Evolutionary conservation across 2,113 vertebrate species (phyloP).

Genomic region (Lagopus muta): DNA sequence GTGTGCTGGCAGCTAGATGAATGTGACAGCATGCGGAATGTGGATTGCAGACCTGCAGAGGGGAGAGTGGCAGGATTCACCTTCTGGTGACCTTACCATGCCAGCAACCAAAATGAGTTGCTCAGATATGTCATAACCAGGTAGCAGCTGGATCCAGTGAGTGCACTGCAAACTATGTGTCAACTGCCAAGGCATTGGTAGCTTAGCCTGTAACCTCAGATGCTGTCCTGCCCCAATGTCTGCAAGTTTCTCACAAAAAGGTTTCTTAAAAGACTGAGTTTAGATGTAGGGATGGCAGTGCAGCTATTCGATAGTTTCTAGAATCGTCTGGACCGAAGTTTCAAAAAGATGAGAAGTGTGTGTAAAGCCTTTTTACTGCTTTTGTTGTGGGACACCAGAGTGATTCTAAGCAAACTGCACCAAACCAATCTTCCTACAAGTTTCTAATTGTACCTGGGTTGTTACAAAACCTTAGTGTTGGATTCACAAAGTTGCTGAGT

Average conservation of each 20-base stretch:
- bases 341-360: background rate
- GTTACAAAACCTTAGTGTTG: background rate
- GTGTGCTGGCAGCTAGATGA: background rate
- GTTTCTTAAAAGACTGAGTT: background rate
- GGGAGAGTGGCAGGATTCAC: background rate
- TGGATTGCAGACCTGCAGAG: background rate
- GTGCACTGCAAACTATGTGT: background rate
- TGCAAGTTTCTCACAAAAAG: background rate
- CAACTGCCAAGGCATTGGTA: background rate
- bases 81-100: background rate
- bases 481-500: background rate
- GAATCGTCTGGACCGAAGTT: background rate
- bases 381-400: background rate
- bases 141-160: background rate
- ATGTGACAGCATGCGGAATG: background rate
- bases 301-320: background rate
- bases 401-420: background rate
- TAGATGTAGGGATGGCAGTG: background rate
- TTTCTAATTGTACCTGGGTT: background rate
- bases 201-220: background rate
- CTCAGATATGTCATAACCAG: background rate
- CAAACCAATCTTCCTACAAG: background rate
- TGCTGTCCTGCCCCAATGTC: fast-evolving
- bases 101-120: background rate
- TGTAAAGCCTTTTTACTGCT: background rate